Evolutionary conservation across 2,888 invertebrate species (phyloP), one percentile per base, ranked within the genome.

Genomic region (Pyralis farinalis): DNA sequence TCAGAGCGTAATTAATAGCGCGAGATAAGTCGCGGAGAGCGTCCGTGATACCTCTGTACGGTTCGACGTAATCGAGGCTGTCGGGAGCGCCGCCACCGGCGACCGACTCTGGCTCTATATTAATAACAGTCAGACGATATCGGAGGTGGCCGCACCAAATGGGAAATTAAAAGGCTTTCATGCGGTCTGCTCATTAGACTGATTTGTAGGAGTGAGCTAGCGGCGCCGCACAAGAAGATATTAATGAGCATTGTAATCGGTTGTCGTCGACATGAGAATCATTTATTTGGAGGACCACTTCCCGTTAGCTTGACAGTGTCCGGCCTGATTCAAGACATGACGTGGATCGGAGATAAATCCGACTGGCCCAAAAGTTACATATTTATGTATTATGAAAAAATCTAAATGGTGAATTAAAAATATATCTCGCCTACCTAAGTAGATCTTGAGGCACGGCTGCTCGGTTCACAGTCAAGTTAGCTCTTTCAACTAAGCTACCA

Each of bases 141-240:
- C 87, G 60, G 65, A 71, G 76, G 76, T 77, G 81, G 75, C 71
- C 75, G 74, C 67, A 77, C 83, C 58, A 79, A 86, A 87, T 85
- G 85, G 81, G 79, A 81, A 87, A 88, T 88, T 87, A 87, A 88
- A 87, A 85, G 85, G 77, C 85, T 86, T 82, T 85, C 81, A 84
- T 79, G 73, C 72, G 76, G 73, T 80, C 73, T 73, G 72, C 78
- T 85, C 84, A 82, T 87, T 86, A 86, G 69, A 71, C 72, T 74
- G 82, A 86, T 87, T 85, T 81, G 85, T 83, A 71, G 71, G 68
- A 63, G 68, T 58, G 65, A 51, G 55, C 72, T 60, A 71, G 73
- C 73, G 73, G 77, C 74, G 72, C 75, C 74, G 75, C 75, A 80
- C 79, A 76, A 79, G 74, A 69, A 72, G 75, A 71, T 83, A 84